These are phyloP conservation scores for Chloroceryle amazona DNA, from an alignment of 2,797 vertebrate genomes.

Conservation along the genomic window DNA sequence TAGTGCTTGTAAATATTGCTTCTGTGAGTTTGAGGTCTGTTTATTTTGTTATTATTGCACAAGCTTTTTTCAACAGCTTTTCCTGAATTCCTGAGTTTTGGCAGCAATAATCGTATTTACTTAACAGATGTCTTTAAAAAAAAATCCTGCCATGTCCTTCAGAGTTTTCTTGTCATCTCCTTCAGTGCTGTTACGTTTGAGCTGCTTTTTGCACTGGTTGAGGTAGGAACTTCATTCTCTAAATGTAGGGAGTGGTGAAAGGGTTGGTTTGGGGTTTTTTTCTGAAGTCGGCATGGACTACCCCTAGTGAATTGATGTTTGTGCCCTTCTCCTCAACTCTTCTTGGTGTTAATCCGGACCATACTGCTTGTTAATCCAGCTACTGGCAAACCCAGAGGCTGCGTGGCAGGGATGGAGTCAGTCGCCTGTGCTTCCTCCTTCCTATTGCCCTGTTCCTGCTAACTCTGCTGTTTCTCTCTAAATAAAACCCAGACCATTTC, in stretches of 20 bases:
- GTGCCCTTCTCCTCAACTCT: neutral
- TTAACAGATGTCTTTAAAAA: neutral
- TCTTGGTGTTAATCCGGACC: neutral
- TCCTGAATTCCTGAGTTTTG: neutral
- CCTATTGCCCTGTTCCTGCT: neutral
- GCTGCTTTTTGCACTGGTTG: neutral
- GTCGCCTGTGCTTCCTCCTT: neutral
- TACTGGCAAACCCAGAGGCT: fast-evolving
- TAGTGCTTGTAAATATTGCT: neutral
- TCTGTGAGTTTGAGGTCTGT: neutral
- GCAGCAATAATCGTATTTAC: neutral
- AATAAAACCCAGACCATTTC: neutral
- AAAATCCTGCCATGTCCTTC: neutral
- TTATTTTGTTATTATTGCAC: neutral
- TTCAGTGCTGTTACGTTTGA: neutral
- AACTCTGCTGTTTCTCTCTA: neutral
- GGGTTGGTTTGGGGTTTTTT: too few relatives aligned
- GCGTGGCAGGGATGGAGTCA: neutral
- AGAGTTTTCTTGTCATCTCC: neutral
- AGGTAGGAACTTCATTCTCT: neutral
- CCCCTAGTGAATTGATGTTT: neutral
- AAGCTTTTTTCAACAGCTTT: neutral
- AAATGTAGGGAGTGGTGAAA: neutral
- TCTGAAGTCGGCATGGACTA: neutral
- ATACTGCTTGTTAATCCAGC: fast-evolving